These are phyloP conservation scores for Prinia subflava DNA, from an alignment of 2,113 vertebrate genomes.

Conservation along the genomic window DNA sequence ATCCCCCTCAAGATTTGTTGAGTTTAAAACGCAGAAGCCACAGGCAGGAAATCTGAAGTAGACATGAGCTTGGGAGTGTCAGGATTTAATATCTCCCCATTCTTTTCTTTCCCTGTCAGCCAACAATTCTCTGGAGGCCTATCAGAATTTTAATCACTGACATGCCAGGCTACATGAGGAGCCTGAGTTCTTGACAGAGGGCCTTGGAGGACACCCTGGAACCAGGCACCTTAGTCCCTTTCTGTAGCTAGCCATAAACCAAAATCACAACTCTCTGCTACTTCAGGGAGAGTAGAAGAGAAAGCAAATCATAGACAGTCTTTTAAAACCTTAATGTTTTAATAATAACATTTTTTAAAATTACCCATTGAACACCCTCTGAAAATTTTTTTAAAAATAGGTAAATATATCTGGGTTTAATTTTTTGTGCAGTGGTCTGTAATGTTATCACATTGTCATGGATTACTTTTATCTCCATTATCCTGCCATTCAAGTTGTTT, in stretches of 20 bases:
- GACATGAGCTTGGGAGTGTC: not conserved
- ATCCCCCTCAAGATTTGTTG: not conserved
- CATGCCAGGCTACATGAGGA: not conserved
- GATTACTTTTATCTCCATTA: not conserved
- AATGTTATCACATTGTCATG: not conserved
- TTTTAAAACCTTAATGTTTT: not conserved
- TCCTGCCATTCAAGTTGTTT: not conserved
- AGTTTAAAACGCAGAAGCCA: not conserved
- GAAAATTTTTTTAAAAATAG: not conserved
- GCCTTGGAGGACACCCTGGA: not conserved
- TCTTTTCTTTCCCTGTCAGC: not conserved
- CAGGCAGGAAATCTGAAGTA: not conserved
- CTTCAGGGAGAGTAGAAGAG: not conserved
- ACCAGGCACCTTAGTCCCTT: not conserved
- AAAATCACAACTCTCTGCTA: not conserved
- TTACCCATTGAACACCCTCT: not conserved
- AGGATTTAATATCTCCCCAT: not conserved
- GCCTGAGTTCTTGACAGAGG: not conserved
- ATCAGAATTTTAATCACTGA: not conserved
- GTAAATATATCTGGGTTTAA: not conserved
- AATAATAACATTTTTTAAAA: not conserved
- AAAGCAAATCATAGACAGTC: not conserved
- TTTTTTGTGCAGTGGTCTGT: not conserved
- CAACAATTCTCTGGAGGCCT: not conserved
- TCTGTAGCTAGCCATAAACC: not conserved